These are phyloP conservation scores for Strigamia crassipes DNA, from an alignment of 2,888 invertebrate species.

Conservation along the genomic window DNA sequence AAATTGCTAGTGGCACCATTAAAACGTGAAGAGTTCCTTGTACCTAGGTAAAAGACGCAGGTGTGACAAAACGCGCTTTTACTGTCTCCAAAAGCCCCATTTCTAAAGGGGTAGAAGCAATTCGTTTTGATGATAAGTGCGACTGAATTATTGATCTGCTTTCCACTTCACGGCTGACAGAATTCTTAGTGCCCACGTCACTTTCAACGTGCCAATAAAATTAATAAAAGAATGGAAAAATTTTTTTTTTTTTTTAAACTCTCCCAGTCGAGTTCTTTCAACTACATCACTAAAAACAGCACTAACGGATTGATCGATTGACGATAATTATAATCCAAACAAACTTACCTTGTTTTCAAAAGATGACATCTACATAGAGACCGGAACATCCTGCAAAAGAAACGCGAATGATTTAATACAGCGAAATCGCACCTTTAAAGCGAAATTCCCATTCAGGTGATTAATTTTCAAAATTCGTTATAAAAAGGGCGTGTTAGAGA, in stretches of 20 bases:
- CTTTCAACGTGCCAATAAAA: not conserved
- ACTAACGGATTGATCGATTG: no score
- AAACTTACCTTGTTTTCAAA: no score
- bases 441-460: no score
- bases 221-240: not conserved
- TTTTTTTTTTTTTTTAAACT: not conserved
- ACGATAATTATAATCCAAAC: no score
- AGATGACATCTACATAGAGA: no score
- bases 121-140: conserved; percentile 14
- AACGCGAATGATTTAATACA: no score
- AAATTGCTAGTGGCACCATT: not conserved
- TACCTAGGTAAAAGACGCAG: not conserved
- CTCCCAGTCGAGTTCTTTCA: no score
- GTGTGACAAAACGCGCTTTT: conserved; percentile 26
- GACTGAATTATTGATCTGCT: conserved; percentile 13
- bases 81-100: not conserved
- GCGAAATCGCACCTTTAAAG: no score
- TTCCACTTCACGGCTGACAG: not conserved
- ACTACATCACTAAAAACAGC: no score
- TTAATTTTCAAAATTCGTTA: no score
- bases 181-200: not conserved
- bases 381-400: no score
- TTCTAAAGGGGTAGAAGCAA: conserved; percentile 17
- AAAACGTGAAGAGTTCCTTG: not conserved
- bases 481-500: no score